These are phyloP conservation scores for Rambutsinella grinnellia DNA, from an alignment of 2,888 invertebrate species.

Conservation along the genomic window DNA sequence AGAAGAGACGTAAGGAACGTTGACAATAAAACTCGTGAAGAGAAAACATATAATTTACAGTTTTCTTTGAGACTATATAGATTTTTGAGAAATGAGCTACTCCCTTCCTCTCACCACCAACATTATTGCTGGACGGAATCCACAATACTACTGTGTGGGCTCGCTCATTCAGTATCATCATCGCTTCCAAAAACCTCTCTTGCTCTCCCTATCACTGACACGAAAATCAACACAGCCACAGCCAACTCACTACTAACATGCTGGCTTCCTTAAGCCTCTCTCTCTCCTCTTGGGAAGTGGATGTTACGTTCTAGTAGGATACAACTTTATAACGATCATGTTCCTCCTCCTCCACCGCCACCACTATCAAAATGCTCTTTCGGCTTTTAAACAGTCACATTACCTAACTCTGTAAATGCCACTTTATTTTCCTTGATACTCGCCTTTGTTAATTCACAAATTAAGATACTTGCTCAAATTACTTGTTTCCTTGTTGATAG, in stretches of 20 bases:
- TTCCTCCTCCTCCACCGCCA: background rate
- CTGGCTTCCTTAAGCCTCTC: conserved; percentile 8
- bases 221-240: conserved; percentile 35
- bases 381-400: too few species aligned
- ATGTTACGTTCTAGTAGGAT: background rate
- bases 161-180: conserved; percentile 38
- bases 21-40: background rate
- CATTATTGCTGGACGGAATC: conserved; percentile 39
- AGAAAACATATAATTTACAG: conserved; percentile 6
- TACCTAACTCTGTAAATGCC: background rate
- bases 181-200: conserved; percentile 30
- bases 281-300: conserved; percentile 13
- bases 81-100: conserved; percentile 27
- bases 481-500: too few species aligned
- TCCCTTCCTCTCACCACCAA: background rate
- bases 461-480: too few species aligned
- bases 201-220: conserved; percentile 41
- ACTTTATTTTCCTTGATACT: background rate
- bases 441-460: too few species aligned
- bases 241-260: conserved; percentile 23
- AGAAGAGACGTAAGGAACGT: conserved; percentile 3
- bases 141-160: conserved; percentile 21
- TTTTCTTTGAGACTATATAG: conserved; percentile 3
- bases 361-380: background rate
- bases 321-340: background rate